Evolutionary conservation across 2,113 vertebrate genomes (phyloP).

Genomic region (Trogon melanurus): DNA sequence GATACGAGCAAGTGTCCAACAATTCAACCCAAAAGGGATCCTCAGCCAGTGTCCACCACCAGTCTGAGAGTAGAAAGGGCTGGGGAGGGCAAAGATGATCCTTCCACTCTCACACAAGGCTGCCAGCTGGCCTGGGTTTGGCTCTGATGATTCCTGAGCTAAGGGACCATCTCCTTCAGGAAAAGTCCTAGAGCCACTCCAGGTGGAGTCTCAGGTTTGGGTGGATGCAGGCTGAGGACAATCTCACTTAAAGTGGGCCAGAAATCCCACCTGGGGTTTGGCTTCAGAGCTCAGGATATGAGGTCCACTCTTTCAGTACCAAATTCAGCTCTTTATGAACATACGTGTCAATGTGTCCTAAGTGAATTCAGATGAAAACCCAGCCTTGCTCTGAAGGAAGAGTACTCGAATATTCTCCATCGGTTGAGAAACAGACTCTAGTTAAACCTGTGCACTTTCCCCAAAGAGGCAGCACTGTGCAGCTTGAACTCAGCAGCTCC

Average conservation of each 20-base stretch:
- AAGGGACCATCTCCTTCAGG: background rate
- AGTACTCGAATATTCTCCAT: background rate
- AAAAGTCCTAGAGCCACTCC: background rate
- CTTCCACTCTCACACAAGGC: background rate
- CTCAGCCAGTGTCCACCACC: background rate
- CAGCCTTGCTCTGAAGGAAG: background rate
- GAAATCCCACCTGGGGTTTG: background rate
- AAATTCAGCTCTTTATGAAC: background rate
- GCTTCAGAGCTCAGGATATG: background rate
- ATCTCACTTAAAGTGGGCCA: background rate
- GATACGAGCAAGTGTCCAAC: background rate
- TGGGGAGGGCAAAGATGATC: background rate
- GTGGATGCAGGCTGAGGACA: background rate
- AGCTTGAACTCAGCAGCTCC: background rate
- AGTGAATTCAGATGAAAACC: background rate
- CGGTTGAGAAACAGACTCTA: background rate
- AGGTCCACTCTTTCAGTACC: background rate
- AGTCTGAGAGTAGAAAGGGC: background rate
- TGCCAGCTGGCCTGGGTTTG: background rate
- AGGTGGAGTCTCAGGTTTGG: too few relatives aligned
- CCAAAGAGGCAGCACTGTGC: background rate
- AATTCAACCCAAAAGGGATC: background rate
- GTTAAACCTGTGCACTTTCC: background rate
- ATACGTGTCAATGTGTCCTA: rapidly evolving
- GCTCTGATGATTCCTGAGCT: background rate